Percentiles rank a stretch among this genome's conserved stretches.
phyloP scores from a whole-genome alignment of 2,797 vertebrate species.

The Gephyroberyx darwinii region DNA sequence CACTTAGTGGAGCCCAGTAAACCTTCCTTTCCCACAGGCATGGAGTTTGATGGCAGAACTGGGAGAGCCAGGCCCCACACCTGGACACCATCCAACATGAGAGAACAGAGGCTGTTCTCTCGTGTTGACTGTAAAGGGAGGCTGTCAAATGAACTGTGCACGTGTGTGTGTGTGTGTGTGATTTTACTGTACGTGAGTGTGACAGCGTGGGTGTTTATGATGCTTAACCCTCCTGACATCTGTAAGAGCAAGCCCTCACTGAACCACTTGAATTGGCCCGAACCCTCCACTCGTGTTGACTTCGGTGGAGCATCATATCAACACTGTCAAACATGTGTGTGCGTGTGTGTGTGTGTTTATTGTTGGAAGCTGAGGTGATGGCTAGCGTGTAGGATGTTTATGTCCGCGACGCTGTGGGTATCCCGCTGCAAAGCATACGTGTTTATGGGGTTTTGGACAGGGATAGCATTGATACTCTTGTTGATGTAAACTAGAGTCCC shows the following conservation, averaged over 20 bases:
- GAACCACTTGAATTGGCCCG: conserved; percentile 21
- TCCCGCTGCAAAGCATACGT: conserved; percentile 15
- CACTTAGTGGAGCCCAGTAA: conserved; percentile 53
- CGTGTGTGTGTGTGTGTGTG: conserved; percentile 6
- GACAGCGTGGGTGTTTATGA: conserved; percentile 24
- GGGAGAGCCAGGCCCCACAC: conserved; percentile 48
- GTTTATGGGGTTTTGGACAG: conserved; percentile 51
- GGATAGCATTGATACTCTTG: conserved; percentile 20
- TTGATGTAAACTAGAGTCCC: conserved; percentile 29
- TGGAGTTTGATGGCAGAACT: conserved; percentile 48
- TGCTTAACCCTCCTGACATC: conserved; percentile 24
- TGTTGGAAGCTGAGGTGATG: conserved; percentile 48
- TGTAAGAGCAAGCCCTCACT: conserved; percentile 20
- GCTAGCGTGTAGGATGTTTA: conserved; percentile 62
- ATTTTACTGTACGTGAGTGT: conserved; percentile 1
- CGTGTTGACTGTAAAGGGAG: conserved; percentile 31
- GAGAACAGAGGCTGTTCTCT: conserved; percentile 21
- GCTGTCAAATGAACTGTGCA: background rate
- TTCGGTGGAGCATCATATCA: conserved; percentile 36
- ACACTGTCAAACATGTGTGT: conserved; percentile 43
- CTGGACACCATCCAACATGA: conserved; percentile 61
- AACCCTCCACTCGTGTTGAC: conserved; percentile 9
- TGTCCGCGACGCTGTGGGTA: conserved; percentile 37
- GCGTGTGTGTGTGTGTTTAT: conserved; percentile 47
- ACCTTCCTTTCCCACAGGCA: conserved; percentile 40